Evolutionary conservation across 1,140 invertebrate genomes (phyloP), one percentile per base, ranked within the genome.

Genomic region (Zaprionus taronus): DNA sequence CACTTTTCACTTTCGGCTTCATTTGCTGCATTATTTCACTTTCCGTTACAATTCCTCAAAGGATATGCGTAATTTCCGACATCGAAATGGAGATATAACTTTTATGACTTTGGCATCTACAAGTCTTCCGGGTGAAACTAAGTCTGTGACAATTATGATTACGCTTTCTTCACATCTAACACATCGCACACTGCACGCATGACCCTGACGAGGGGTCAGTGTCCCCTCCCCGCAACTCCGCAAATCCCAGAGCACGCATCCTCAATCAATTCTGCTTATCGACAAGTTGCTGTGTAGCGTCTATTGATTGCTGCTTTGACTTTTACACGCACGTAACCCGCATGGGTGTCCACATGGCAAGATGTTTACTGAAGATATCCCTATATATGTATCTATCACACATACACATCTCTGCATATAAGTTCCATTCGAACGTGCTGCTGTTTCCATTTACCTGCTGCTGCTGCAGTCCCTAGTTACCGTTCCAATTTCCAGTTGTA

Each of bases 21-120:
- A 60, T 44, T 60, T 72, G 74, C 72, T 83, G 80, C 74, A 84
- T 85, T 84, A 84, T 70, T 84, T 72, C 60, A 71, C 44, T 85
- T 81, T 81, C 79, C 69, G 69, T 70, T 17, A 65, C 78, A 84
- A 84, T 80, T 85, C 71, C 83, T 82, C 70, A 77, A 82, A 86
- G 83, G 83, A 86, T 86, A 86, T 86, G 83, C 77, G 77, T 80
- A 74, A 86, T 86, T 86, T 86, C 83, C 83, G 83, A 70, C 26
- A 2, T 14, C 49, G 55, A 51, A 72, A 36, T 56, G 61, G 51
- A 72, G 70, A 63, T 66, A 64, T 66, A 61, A 60, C 68, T 70
- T 70, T 47, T 49, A 53, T 77, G 81, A 15, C 68, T 26, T 15
- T 34, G 14, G 28, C 47, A 44, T 49, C 26, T 20, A 17, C 24